A percentile compares a stretch with the other conserved stretches of the same genome.
phyloP scores from a whole-genome alignment of 2,797 vertebrate genomes.

The Spondyliosoma cantharus region DNA sequence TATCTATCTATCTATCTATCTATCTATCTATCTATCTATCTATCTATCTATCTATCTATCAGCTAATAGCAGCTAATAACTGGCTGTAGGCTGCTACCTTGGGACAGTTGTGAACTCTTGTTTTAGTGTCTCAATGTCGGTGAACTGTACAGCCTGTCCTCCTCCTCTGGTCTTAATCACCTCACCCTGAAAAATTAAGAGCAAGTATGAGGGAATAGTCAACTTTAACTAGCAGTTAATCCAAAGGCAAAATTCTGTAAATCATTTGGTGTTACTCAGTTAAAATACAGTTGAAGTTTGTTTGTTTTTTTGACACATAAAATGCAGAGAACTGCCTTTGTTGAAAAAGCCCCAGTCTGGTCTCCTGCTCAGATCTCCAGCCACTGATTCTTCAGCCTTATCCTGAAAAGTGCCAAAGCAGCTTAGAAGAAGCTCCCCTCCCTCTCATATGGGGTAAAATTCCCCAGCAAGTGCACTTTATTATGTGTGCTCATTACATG shows the following conservation, averaged over 20 bases:
- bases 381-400: too few species aligned
- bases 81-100: constrained; percentile 55
- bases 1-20: too few species aligned
- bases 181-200: constrained; percentile 85
- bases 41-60: too few species aligned
- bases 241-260: background rate
- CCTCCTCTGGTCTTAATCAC: constrained; percentile 94
- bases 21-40: too few species aligned
- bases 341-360: too few species aligned
- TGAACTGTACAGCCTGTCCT: constrained; percentile 95
- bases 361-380: too few species aligned
- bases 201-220: background rate
- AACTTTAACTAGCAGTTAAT: background rate
- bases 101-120: constrained; percentile 87
- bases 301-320: background rate
- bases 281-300: background rate
- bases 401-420: background rate
- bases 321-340: too few species aligned
- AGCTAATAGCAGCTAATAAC: background rate
- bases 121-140: constrained; percentile 93
- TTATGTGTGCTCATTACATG: background rate
- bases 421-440: background rate
- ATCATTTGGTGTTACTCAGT: background rate
- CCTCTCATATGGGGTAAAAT: too few species aligned
- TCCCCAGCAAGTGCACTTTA: background rate